phyloP scores from a whole-genome alignment of 2,888 invertebrate species.

The Lasiommata megera region DNA sequence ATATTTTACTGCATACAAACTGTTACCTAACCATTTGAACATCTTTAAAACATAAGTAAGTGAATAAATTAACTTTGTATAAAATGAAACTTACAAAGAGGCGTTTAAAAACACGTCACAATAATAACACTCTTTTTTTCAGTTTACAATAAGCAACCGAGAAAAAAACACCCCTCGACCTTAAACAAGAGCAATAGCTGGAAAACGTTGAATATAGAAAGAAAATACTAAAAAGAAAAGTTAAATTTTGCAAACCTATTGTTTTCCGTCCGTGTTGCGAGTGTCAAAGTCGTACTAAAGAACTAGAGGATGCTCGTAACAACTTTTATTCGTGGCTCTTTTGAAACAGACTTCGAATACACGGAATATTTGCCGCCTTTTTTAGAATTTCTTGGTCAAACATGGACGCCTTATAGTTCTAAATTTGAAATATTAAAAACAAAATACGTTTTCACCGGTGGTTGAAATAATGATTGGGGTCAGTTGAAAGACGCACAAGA shows the following conservation, averaged over 20 bases:
- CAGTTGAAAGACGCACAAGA: too few species aligned
- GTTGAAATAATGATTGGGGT: too few species aligned
- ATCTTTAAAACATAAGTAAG: too few species aligned
- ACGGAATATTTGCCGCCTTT: neutral
- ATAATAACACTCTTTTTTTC: neutral
- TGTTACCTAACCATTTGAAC: too few species aligned
- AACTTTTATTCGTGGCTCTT: neutral
- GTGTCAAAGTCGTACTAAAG: neutral
- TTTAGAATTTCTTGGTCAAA: neutral
- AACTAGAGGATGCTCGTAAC: neutral
- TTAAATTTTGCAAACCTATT: slow-evolving; percentile 62
- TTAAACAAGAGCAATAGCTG: slow-evolving; percentile 35
- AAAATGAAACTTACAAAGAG: too few species aligned
- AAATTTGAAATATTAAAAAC: too few species aligned
- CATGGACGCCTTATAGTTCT: too few species aligned
- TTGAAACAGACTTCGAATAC: neutral
- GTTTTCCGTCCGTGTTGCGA: slow-evolving; percentile 38
- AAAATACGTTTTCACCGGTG: too few species aligned
- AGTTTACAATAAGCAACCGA: neutral
- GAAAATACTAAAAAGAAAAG: slow-evolving; percentile 54
- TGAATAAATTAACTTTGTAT: too few species aligned
- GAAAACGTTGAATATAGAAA: slow-evolving; percentile 52
- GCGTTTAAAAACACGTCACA: too few species aligned
- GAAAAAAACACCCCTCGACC: neutral
- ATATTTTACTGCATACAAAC: too few species aligned